These are phyloP conservation scores for Ceratina australensis DNA, from an alignment of 1,140 invertebrate species.

Conservation along the genomic window DNA sequence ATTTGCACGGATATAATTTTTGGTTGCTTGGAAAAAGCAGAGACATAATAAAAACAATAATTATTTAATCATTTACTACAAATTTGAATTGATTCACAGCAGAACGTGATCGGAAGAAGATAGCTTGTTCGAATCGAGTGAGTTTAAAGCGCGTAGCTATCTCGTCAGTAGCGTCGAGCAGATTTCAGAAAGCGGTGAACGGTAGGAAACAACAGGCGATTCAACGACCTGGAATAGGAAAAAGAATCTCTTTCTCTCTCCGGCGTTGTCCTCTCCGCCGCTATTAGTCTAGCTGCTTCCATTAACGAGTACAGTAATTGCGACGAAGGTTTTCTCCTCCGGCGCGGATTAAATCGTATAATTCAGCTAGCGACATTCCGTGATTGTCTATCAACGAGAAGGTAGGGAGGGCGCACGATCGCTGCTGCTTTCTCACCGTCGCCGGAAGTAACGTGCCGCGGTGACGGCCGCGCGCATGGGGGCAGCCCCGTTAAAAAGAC, in stretches of 20 bases:
- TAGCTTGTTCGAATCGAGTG: neutral
- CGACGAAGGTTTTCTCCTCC: constrained; percentile 53
- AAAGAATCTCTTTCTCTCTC: constrained; percentile 51
- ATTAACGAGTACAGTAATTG: constrained; percentile 64
- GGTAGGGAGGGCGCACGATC: constrained; percentile 48
- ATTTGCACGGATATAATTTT: too few relatives aligned
- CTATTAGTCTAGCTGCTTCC: constrained; percentile 58
- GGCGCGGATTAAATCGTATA: constrained; percentile 60
- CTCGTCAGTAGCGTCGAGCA: neutral
- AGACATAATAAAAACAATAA: too few relatives aligned
- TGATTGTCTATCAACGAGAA: constrained; percentile 59
- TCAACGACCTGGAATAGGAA: constrained; percentile 59
- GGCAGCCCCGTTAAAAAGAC: constrained; percentile 71
- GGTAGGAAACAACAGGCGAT: constrained; percentile 33
- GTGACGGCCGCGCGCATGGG: constrained; percentile 52
- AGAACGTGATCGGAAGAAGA: too few relatives aligned
- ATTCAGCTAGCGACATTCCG: constrained; percentile 60
- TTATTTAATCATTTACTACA: too few relatives aligned
- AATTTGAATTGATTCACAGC: too few relatives aligned
- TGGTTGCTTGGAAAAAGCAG: too few relatives aligned
- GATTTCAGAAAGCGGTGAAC: constrained; percentile 18
- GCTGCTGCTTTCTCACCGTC: constrained; percentile 60
- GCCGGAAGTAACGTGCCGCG: constrained; percentile 50
- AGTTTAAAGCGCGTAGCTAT: neutral
- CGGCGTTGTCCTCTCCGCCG: constrained; percentile 50